phyloP scores from a whole-genome alignment of 2,888 invertebrate species.

The Habroteleia sp. region DNA sequence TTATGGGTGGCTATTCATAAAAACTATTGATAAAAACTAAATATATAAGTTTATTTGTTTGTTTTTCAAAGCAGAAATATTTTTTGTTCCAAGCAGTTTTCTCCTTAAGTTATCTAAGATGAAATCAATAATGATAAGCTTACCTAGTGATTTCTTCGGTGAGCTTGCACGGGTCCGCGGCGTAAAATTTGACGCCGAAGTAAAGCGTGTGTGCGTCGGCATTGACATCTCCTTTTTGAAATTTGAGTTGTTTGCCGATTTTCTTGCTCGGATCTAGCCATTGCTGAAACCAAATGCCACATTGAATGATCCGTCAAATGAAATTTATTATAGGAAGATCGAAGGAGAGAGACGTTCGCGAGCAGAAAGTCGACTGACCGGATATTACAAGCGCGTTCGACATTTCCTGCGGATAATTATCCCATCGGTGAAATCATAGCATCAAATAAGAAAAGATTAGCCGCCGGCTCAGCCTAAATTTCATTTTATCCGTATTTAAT shows the following conservation, averaged over 20 bases:
- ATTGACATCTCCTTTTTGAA: constrained; percentile 81
- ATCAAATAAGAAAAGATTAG: constrained; percentile 39
- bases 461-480: constrained; percentile 26
- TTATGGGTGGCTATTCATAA: no score
- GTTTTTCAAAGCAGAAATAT: no score
- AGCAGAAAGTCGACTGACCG: constrained; percentile 67
- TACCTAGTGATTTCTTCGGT: constrained; percentile 97
- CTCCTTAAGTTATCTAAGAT: no score
- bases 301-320: constrained; percentile 60
- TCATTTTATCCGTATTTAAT: constrained; percentile 51
- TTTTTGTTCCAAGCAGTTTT: no score
- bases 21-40: no score
- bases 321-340: constrained; percentile 68
- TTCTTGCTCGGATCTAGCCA: constrained; percentile 97
- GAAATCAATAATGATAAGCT: constrained; percentile 62
- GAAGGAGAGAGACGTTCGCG: constrained; percentile 20
- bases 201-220: constrained; percentile 91
- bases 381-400: constrained; percentile 72
- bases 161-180: constrained; percentile 97
- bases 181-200: constrained; percentile 98
- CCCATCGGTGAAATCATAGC: constrained; percentile 59
- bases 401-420: constrained; percentile 74
- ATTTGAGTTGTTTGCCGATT: constrained; percentile 92
- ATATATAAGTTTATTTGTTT: no score
- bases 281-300: constrained; percentile 84